Conservation (phyloP, 2,113 vertebrate species). For the Antechinus stuartii region DNA sequence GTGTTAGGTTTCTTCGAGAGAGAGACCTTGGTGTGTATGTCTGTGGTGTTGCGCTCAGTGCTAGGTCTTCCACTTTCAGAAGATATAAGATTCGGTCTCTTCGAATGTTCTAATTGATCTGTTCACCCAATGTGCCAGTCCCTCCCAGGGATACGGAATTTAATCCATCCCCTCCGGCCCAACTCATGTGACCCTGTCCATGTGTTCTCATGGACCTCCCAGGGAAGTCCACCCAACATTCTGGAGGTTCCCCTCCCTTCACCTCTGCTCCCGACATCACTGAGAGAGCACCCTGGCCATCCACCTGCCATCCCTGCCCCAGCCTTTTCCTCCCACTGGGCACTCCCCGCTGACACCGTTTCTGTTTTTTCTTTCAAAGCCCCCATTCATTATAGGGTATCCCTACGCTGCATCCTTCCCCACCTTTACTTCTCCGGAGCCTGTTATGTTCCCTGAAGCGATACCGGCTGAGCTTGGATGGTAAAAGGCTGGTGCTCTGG, state of each 20-base stretch:
- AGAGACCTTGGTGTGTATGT: neutral
- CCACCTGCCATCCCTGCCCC: too few relatives aligned
- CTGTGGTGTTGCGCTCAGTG: neutral
- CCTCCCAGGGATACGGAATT: neutral
- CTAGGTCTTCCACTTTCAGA: neutral
- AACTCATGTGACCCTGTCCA: neutral
- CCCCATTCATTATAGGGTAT: neutral
- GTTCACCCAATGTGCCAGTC: neutral
- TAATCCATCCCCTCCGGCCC: too few relatives aligned
- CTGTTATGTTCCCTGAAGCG: neutral
- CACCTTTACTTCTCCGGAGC: neutral
- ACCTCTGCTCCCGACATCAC: neutral
- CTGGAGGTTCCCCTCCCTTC: neutral
- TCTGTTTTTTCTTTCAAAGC: too few relatives aligned
- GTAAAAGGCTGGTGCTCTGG: neutral
- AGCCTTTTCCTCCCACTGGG: neutral
- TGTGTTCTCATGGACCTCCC: neutral
- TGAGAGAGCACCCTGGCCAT: neutral
- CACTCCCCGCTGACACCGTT: too few relatives aligned
- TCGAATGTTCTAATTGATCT: neutral
- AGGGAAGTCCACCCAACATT: neutral
- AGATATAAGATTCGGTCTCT: neutral
- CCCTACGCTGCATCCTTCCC: too few relatives aligned
- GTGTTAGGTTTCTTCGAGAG: neutral
- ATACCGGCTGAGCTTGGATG: neutral